Conservation (phyloP, 2,888 invertebrate species). For the Schrankia costaestrigalis region DNA sequence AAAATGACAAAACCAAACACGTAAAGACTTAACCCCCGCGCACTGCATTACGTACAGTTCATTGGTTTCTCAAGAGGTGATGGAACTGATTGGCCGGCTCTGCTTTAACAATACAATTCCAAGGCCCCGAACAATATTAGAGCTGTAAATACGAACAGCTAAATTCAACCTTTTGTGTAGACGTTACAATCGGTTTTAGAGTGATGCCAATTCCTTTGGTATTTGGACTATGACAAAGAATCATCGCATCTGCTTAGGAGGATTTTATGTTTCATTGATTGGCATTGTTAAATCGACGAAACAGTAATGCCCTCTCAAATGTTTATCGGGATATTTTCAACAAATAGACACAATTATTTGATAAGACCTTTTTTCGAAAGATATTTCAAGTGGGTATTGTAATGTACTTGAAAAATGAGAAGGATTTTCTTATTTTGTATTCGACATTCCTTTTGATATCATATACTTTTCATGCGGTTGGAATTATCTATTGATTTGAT, state of each 20-base stretch:
- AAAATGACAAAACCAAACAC: slow-evolving; percentile 72
- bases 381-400: slow-evolving; percentile 19
- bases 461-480: background rate
- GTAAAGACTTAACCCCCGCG: slow-evolving; percentile 71
- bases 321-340: slow-evolving; percentile 44
- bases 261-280: slow-evolving; percentile 77
- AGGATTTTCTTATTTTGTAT: slow-evolving; percentile 6
- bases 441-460: slow-evolving; percentile 10
- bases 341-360: slow-evolving; percentile 64
- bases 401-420: slow-evolving; percentile 17
- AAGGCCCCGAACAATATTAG: slow-evolving; percentile 31
- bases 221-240: slow-evolving; percentile 37
- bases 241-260: slow-evolving; percentile 69
- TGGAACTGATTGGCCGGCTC: slow-evolving; percentile 76
- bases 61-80: slow-evolving; percentile 75
- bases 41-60: slow-evolving; percentile 67
- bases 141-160: slow-evolving; percentile 9
- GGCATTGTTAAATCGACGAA: slow-evolving; percentile 65
- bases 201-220: slow-evolving; percentile 18
- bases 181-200: slow-evolving; percentile 21
- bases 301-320: slow-evolving; percentile 47
- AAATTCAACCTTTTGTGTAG: slow-evolving; percentile 17
- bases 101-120: slow-evolving; percentile 62
- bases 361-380: slow-evolving; percentile 40
- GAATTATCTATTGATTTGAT: background rate